Base-by-base conservation (phyloP, 2,888 invertebrate species). In the Protula sp. region DNA sequence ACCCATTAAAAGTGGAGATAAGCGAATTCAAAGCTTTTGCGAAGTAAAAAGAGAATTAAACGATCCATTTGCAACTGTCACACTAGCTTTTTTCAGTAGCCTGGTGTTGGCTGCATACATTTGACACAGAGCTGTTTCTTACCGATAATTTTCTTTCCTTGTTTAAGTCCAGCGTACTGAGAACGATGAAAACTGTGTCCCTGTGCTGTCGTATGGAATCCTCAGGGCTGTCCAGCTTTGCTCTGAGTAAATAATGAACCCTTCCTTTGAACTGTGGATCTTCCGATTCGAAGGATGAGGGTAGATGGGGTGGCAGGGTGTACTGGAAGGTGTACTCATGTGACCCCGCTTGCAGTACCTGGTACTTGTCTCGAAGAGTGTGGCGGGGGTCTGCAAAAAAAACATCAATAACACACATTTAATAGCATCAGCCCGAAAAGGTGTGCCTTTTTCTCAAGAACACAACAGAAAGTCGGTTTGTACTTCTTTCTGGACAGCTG, bases 101-200 rank as follows among this genome's bases (percentile, higher is more conserved):
- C n/a, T n/a, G n/a, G n/a, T n/a, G n/a, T n/a, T n/a, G n/a, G n/a
- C n/a, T n/a, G n/a, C n/a, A n/a, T n/a, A n/a, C n/a, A n/a, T n/a
- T n/a, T n/a, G n/a, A n/a, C n/a, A n/a, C n/a, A n/a, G n/a, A n/a
- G 38, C 9, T 38, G 30, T n/a, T 29, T 58, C 61, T 48, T 26
- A 66, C 66, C 54, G 57, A 47, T 5, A 56, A 52, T 22, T 55
- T 24, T 19, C 38, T 55, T 19, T 62, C 62, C 31, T 58, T 59
- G 55, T 69, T 69, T n/a, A 69, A 62, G 51, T 69, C 69, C n/a
- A 69, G 61, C 2, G 51, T 31, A 28, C 63, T 62, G 14, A 69
- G 60, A 26, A 69, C 62, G 24, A 69, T 61, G 57, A 69, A 59
- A 30, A 57, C 51, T 47, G 55, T 55, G 54, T 69, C 68, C 1